Percentiles rank a stretch among this genome's conserved stretches.
phyloP scores from a whole-genome alignment of 2,113 vertebrate species.

The Scartelaos histophorus region DNA sequence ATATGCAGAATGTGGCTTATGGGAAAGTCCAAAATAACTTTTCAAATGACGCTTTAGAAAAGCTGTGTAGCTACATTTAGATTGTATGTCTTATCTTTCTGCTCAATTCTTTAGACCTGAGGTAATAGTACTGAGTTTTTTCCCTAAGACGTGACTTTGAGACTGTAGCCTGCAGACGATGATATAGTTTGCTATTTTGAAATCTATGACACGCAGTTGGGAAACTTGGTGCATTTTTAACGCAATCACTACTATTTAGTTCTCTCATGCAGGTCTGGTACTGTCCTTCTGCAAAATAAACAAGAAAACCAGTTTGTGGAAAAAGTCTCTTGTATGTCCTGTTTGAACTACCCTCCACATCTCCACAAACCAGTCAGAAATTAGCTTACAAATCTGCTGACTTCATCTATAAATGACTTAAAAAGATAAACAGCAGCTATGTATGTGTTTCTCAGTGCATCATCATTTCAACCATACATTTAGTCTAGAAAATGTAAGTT shows the following conservation, averaged over 20 bases:
- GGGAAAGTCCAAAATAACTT: neutral
- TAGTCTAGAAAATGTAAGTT: neutral
- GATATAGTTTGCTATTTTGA: neutral
- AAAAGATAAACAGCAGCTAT: neutral
- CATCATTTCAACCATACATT: neutral
- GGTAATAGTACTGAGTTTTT: neutral
- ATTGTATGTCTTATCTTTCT: neutral
- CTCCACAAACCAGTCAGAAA: neutral
- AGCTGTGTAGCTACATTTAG: neutral
- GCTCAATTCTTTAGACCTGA: conserved; percentile 1
- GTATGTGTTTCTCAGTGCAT: neutral
- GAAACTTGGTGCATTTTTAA: neutral
- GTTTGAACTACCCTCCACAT: neutral
- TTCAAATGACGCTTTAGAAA: neutral
- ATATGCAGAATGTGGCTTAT: neutral
- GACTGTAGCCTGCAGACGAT: neutral
- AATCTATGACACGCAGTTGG: neutral
- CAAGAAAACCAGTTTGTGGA: neutral
- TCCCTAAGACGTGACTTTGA: neutral
- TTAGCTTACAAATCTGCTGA: neutral
- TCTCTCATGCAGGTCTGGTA: neutral
- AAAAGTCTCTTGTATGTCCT: neutral
- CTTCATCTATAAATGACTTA: neutral
- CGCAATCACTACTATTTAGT: neutral
- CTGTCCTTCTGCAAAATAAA: neutral